Percentiles rank a stretch among this genome's conserved stretches.
phyloP scores from a whole-genome alignment of 1,140 invertebrate genomes.

The Brachionus plicatilis region DNA sequence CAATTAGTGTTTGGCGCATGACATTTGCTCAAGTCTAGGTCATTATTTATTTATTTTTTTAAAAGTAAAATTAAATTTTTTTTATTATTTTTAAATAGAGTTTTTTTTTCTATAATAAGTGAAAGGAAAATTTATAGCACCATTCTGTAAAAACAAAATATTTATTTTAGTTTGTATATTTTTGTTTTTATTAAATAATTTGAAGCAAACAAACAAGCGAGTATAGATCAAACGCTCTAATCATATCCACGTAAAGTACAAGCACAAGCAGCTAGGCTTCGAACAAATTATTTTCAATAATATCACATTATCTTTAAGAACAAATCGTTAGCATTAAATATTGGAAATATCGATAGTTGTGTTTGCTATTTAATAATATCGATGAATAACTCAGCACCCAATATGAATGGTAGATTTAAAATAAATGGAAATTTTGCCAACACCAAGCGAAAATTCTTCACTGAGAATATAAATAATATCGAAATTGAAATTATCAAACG shows the following conservation, averaged over 20 bases:
- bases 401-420: not conserved
- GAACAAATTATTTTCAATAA: not conserved
- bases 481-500: conserved; percentile 9
- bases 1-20: not conserved
- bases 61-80: not conserved
- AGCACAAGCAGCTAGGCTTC: not conserved
- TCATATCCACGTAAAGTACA: not conserved
- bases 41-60: not conserved
- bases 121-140: conserved; percentile 6
- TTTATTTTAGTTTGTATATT: conserved; percentile 11
- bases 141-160: conserved; percentile 19
- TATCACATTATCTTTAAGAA: conserved; percentile 17
- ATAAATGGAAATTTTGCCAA: not conserved
- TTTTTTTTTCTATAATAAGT: not conserved
- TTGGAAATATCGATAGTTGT: conserved; percentile 11
- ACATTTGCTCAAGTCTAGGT: not conserved
- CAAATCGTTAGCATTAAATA: not conserved
- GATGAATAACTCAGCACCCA: not conserved
- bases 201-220: conserved; percentile 16
- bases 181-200: conserved; percentile 4
- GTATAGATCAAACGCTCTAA: not conserved
- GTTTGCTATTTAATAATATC: not conserved
- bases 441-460: not conserved
- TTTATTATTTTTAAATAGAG: not conserved
- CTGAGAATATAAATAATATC: conserved; percentile 21